Evolutionary conservation across 2,888 invertebrate genomes (phyloP).

Genomic region (Liodrosophila aerea): DNA sequence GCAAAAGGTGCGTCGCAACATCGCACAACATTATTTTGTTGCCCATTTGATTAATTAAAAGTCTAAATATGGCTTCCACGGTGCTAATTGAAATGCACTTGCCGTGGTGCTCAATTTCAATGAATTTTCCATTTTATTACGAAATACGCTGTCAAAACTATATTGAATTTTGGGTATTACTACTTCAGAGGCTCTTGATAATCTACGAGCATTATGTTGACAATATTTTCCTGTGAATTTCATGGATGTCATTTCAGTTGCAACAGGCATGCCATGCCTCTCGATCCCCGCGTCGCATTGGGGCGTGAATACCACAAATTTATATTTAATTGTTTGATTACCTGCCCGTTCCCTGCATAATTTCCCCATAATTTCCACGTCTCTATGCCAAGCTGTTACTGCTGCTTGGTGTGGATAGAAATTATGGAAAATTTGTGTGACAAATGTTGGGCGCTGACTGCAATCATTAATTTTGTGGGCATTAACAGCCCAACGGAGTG

Average conservation of each 20-base stretch:
- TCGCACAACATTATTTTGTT: constrained; percentile 4
- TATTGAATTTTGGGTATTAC: constrained; percentile 54
- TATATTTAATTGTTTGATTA: constrained; percentile 74
- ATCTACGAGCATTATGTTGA: constrained; percentile 75
- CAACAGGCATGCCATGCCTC: no score
- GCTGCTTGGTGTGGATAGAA: no score
- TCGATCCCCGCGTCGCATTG: constrained; percentile 40
- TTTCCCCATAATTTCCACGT: constrained; percentile 69
- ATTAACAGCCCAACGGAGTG: constrained; percentile 53
- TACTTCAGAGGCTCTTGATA: constrained; percentile 46
- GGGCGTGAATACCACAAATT: constrained; percentile 77
- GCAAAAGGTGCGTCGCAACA: constrained; percentile 43
- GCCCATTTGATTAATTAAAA: constrained; percentile 66
- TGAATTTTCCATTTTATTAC: constrained; percentile 77
- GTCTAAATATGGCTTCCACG: constrained; percentile 51
- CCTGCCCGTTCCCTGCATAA: constrained; percentile 60
- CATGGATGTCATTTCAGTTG: constrained; percentile 34
- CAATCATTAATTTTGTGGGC: constrained; percentile 70
- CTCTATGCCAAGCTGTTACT: constrained; percentile 20
- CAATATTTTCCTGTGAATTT: constrained; percentile 79
- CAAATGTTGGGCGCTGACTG: constrained; percentile 69
- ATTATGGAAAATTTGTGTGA: constrained; percentile 63
- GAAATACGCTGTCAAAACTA: constrained; percentile 77
- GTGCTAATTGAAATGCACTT: constrained; percentile 77
- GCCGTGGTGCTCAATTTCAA: constrained; percentile 70